Evolutionary conservation across 2,888 invertebrate genomes (phyloP).

Genomic region (Nysson spinosus): DNA sequence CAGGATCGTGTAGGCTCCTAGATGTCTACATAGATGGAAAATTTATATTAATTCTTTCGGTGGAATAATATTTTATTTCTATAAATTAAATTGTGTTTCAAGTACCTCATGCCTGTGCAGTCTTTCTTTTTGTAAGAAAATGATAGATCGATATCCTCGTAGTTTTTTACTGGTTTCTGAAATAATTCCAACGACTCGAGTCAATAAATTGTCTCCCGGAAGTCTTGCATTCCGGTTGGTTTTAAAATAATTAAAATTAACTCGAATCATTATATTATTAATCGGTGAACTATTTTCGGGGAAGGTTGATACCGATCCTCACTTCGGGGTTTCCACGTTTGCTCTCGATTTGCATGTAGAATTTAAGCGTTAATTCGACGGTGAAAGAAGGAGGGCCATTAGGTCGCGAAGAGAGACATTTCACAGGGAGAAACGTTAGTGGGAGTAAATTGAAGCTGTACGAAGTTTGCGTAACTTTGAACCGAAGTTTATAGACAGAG

Average conservation of each 20-base stretch:
- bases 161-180: constrained; percentile 64
- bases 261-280: too few relatives aligned
- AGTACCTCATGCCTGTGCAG: constrained; percentile 67
- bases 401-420: constrained; percentile 57
- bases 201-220: background rate
- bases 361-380: constrained; percentile 33
- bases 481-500: constrained; percentile 64
- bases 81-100: too few relatives aligned
- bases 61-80: background rate
- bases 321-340: constrained; percentile 11
- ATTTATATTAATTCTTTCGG: background rate
- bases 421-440: constrained; percentile 71
- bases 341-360: constrained; percentile 28
- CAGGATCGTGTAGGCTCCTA: constrained; percentile 64
- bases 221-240: too few relatives aligned
- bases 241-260: too few relatives aligned
- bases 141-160: constrained; percentile 68
- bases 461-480: constrained; percentile 72
- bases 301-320: too few relatives aligned
- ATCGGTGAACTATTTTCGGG: too few relatives aligned
- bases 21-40: constrained; percentile 52
- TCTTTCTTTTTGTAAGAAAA: constrained; percentile 65
- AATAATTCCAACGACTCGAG: constrained; percentile 19
- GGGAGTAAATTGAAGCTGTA: constrained; percentile 71
- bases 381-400: constrained; percentile 34